Conservation (phyloP, 2,113 vertebrate species). For the Passer domesticus region DNA sequence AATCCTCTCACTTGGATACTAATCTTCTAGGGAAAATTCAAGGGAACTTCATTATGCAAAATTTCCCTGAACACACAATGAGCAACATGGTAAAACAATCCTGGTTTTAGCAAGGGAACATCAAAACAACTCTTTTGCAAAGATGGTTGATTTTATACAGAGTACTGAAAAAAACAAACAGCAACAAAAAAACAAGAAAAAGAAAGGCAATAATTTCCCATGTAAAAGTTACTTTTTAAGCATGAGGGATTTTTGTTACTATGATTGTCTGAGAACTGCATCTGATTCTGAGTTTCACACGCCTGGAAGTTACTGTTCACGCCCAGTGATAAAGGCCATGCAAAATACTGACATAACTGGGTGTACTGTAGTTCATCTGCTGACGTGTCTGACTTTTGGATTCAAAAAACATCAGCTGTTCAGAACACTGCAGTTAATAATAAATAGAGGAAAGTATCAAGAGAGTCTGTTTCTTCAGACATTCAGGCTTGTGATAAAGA, state of each 20-base stretch:
- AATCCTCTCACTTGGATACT: neutral
- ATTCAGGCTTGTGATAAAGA: neutral
- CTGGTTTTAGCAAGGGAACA: neutral
- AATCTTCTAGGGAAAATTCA: neutral
- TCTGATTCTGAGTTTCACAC: constrained; percentile 35
- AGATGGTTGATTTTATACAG: neutral
- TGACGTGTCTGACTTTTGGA: constrained; percentile 13
- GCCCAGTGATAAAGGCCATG: constrained; percentile 68
- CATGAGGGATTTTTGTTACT: neutral
- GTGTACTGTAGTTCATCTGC: constrained; percentile 67
- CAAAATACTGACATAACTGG: constrained; percentile 69
- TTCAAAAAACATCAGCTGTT: constrained; percentile 39
- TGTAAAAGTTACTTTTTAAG: neutral
- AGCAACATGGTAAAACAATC: neutral
- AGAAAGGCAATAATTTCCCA: too few species aligned
- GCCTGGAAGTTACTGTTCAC: constrained; percentile 52
- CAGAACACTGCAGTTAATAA: constrained; percentile 16
- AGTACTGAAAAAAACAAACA: neutral
- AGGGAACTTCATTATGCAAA: neutral
- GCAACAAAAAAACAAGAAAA: neutral
- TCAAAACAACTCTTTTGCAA: neutral
- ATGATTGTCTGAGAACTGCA: neutral
- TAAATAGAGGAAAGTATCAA: neutral
- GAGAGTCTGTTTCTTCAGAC: constrained; percentile 8
- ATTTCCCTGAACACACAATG: neutral